Percentiles rank a stretch among this genome's conserved stretches.
Conservation (phyloP, 2,888 invertebrate species). For the Drosophila diplacantha region DNA sequence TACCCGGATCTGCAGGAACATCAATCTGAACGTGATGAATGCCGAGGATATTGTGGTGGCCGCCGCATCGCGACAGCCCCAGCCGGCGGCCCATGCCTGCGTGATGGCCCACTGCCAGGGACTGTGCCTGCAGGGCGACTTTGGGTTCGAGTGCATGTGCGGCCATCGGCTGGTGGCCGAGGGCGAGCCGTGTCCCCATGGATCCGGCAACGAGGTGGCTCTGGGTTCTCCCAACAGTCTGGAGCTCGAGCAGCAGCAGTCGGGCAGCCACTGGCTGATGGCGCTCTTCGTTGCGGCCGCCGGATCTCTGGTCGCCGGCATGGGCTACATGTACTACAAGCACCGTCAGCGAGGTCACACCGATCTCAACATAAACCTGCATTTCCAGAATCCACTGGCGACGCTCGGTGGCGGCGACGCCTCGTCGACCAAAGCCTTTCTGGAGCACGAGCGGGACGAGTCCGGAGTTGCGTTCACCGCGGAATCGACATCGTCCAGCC, state of each 20-base stretch:
- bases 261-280: constrained; percentile 26
- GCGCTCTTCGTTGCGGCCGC: constrained; percentile 43
- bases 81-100: constrained; percentile 79
- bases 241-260: constrained; percentile 7
- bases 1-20: constrained; percentile 78
- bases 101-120: constrained; percentile 79
- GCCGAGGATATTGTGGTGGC: constrained; percentile 79
- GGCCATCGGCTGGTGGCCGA: constrained; percentile 76
- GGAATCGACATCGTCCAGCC: constrained; percentile 16
- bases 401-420: constrained; percentile 43
- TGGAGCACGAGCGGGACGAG: constrained; percentile 40
- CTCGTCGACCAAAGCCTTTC: constrained; percentile 35
- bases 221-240: constrained; percentile 5
- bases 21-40: constrained; percentile 78
- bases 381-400: constrained; percentile 78
- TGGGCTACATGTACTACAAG: constrained; percentile 72
- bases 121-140: constrained; percentile 81
- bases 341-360: constrained; percentile 78
- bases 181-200: constrained; percentile 71
- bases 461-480: constrained; percentile 7
- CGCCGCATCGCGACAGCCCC: constrained; percentile 80
- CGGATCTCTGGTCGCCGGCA: constrained; percentile 41
- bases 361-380: constrained; percentile 77
- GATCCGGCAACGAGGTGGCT: constrained; percentile 52
- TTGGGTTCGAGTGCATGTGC: constrained; percentile 80